Evolutionary conservation across 2,113 vertebrate genomes (phyloP), one percentile per base, ranked within the genome.

Genomic region (Scortum barcoo): DNA sequence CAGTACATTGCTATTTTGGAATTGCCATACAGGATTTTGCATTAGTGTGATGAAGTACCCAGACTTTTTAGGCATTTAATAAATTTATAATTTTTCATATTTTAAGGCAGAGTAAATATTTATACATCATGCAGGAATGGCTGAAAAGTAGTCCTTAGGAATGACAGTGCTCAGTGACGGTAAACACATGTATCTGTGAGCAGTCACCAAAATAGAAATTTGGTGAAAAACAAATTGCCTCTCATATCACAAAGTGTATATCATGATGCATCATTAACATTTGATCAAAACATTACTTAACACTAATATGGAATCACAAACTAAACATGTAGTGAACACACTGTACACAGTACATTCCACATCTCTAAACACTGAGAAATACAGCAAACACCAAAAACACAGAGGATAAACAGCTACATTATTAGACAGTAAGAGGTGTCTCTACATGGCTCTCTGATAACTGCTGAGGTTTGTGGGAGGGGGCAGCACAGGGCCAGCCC

Each of bases 381-480:
- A 85, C 53, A 72, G 53, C 33, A 76, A 85, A 75, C 42, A 72
- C 20, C 22, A 56, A 44, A 84, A 73, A 83, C 62, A 76, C 51
- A 77, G 28, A 85, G 51, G 63, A 74, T 72, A 82, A 78, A 88
- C 38, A 61, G 24, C 38, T 71, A 68, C 83, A 80, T 81, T 75
- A 76, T 85, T 75, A 14, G 40, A 77, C 60, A 42, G 71, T 77
- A 73, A 78, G 68, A 62, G 44, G 56, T 7, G 20, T 86, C 71
- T 91, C 44, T 68, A 38, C 83, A 80, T 73, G 17, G 30, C 70
- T 73, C 62, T 79, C 44, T 89, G 89, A 92, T 78, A 79, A 85
- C 80, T 91, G 79, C 83, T 79, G 86, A 72, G 84, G 81, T 83
- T 72, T 87, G 68, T 77, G 40, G 72, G 85, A 84, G 63, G 82